These are phyloP conservation scores for Poeciliopsis retropinna DNA, from an alignment of 2,113 vertebrate genomes.

Conservation along the genomic window DNA sequence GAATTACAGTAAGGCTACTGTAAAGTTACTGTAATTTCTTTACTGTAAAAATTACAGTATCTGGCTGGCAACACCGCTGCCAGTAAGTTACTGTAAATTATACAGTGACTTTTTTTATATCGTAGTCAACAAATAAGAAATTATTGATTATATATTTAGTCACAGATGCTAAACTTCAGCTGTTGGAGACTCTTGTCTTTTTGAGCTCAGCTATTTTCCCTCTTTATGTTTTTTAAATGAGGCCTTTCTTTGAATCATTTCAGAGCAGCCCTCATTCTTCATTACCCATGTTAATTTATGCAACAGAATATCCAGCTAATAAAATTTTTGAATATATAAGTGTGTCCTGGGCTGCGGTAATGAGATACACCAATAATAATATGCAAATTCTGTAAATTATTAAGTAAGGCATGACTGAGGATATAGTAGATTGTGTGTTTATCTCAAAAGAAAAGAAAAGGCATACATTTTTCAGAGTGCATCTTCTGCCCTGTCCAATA, in stretches of 20 bases:
- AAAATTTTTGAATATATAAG: conserved; percentile 80
- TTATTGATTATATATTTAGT: not conserved
- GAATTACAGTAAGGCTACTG: no score
- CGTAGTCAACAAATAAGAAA: not conserved
- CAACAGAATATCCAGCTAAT: conserved; percentile 71
- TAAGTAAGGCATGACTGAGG: conserved; percentile 74
- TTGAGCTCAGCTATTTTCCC: conserved; percentile 41
- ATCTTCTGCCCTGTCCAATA: conserved; percentile 59
- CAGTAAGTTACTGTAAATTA: no score
- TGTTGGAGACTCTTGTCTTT: conserved; percentile 20
- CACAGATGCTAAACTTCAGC: not conserved
- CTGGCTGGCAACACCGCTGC: no score
- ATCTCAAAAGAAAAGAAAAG: conserved; percentile 61
- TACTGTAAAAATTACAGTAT: no score
- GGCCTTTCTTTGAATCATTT: conserved; percentile 51
- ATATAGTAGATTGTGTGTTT: conserved; percentile 77
- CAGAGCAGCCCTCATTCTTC: conserved; percentile 56
- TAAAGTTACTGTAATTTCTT: no score
- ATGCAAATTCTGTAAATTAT: conserved; percentile 82
- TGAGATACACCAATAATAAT: conserved; percentile 81
- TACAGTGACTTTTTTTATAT: no score
- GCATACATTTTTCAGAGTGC: conserved; percentile 65
- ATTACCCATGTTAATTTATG: conserved; percentile 82
- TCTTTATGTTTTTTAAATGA: conserved; percentile 34
- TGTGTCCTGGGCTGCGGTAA: conserved; percentile 72